Percentiles rank a stretch among this genome's conserved stretches.
phyloP scores from a whole-genome alignment of 2,888 invertebrate genomes.

The Pollenia labialis region DNA sequence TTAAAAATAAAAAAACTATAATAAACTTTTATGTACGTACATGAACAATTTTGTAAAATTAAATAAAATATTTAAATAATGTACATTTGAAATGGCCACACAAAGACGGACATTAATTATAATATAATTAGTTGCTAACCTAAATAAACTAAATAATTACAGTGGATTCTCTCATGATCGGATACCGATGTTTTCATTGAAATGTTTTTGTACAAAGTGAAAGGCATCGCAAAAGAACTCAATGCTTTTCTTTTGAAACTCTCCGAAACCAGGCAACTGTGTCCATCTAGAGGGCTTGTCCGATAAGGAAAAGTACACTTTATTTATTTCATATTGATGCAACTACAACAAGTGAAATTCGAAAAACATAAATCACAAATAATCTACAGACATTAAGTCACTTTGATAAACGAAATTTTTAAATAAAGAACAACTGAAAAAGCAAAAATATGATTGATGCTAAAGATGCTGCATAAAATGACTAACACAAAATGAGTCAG shows the following conservation, averaged over 20 bases:
- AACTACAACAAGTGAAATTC: too few species aligned
- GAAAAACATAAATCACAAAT: neutral
- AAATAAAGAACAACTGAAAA: neutral
- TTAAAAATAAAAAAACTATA: neutral
- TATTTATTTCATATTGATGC: too few species aligned
- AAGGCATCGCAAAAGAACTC: too few species aligned
- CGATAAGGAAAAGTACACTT: too few species aligned
- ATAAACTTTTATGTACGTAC: neutral
- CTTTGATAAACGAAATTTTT: neutral
- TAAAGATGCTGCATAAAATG: constrained; percentile 18
- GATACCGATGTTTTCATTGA: too few species aligned
- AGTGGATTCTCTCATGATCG: too few species aligned
- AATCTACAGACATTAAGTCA: neutral
- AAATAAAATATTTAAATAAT: neutral
- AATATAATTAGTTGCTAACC: neutral
- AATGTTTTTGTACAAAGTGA: too few species aligned
- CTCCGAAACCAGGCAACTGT: too few species aligned
- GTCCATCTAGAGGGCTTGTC: too few species aligned
- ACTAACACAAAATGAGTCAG: constrained; percentile 27
- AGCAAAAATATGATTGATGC: constrained; percentile 39
- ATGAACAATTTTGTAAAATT: constrained; percentile 11
- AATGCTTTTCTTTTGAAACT: too few species aligned
- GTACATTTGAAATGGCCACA: neutral
- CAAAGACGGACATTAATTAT: neutral
- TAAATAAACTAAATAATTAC: neutral